Conservation (phyloP, 2,113 vertebrate species). For the Leucoraja erinaceus region DNA sequence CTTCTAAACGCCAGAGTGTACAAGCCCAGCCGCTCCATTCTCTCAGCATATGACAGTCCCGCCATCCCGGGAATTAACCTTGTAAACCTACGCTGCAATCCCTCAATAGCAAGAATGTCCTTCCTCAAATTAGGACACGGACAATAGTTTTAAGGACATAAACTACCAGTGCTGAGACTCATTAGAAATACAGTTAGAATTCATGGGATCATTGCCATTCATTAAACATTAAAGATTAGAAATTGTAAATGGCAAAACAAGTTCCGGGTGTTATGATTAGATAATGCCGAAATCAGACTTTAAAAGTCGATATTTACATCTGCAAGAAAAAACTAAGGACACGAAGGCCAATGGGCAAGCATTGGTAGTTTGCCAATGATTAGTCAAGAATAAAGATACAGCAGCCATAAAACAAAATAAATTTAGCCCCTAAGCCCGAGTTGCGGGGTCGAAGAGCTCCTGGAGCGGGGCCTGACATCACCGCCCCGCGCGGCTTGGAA, state of each 20-base stretch:
- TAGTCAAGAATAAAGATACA: no score
- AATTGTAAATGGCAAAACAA: not conserved
- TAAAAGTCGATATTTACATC: not conserved
- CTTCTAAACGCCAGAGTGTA: no score
- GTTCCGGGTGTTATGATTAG: not conserved
- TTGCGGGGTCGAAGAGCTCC: no score
- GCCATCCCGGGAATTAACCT: no score
- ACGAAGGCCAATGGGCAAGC: not conserved
- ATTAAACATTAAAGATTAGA: not conserved
- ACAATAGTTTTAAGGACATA: not conserved
- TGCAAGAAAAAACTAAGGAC: not conserved
- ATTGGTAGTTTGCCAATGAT: not conserved
- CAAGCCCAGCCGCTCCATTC: no score
- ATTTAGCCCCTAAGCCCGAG: no score
- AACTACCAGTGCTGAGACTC: not conserved
- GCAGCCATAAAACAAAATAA: not conserved
- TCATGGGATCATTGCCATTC: not conserved
- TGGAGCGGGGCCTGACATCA: no score
- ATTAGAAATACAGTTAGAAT: not conserved
- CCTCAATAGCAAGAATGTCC: no score
- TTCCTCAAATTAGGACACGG: not conserved
- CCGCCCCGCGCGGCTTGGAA: no score
- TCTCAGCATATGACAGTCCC: no score
- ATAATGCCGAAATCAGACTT: not conserved
- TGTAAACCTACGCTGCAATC: no score